These are phyloP conservation scores for Python bivittatus DNA, from an alignment of 2,113 vertebrate genomes.

Conservation along the genomic window DNA sequence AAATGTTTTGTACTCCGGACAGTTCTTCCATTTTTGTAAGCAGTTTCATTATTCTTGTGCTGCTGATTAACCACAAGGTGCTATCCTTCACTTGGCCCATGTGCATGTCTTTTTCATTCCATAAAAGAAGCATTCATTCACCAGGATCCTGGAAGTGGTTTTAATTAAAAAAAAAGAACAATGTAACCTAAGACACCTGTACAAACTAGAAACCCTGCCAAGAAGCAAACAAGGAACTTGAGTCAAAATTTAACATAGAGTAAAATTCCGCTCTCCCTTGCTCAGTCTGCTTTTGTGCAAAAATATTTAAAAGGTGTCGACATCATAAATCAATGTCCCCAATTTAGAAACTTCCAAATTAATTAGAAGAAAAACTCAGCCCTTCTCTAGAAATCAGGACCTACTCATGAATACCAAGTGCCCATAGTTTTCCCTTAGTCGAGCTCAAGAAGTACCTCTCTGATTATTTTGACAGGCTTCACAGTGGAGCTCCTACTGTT, in stretches of 20 bases:
- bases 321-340: not conserved
- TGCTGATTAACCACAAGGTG: conserved; percentile 19
- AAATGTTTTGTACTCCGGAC: not conserved
- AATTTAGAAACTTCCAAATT: not conserved
- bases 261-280: not conserved
- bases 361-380: not conserved
- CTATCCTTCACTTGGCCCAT: not conserved
- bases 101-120: conserved; percentile 22
- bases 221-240: not conserved
- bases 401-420: not conserved
- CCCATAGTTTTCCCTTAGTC: not conserved
- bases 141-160: conserved; percentile 17
- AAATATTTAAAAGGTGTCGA: not conserved
- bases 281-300: not conserved
- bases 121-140: conserved; percentile 29
- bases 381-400: not conserved
- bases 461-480: not conserved
- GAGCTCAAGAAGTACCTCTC: not conserved
- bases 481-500: not conserved
- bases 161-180: conserved; percentile 23
- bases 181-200: conserved; percentile 10
- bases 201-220: conserved; percentile 14
- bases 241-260: not conserved
- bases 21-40: not conserved
- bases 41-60: not conserved